phyloP scores from a whole-genome alignment of 2,113 vertebrate species.

The Andinoacara biseriatus region DNA sequence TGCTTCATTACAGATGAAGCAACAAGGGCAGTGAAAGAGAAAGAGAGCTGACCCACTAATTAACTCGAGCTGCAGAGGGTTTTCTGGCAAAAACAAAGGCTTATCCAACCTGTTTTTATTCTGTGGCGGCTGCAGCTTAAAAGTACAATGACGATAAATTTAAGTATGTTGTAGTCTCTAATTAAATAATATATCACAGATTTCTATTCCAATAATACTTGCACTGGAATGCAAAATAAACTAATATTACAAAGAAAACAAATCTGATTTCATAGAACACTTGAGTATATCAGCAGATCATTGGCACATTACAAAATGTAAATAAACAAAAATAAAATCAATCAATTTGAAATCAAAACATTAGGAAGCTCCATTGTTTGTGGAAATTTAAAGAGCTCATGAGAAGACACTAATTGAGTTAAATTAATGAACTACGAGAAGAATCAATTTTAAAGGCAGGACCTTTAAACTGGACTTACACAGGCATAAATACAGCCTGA shows the following conservation, averaged over 20 bases:
- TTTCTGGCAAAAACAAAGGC: constrained; percentile 8
- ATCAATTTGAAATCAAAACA: not conserved
- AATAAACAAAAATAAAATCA: not conserved
- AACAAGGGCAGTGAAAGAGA: constrained; percentile 12
- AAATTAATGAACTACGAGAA: not conserved
- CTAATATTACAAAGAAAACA: not conserved
- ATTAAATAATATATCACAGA: not conserved
- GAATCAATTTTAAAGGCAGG: not conserved
- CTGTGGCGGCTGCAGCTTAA: not conserved
- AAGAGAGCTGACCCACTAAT: constrained; percentile 22
- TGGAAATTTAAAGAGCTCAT: not conserved
- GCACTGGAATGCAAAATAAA: not conserved
- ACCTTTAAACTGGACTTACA: not conserved
- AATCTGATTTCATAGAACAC: not conserved
- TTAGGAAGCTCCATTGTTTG: not conserved
- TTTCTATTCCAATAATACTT: not conserved
- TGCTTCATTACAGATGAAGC: not conserved
- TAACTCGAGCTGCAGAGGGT: constrained; percentile 19
- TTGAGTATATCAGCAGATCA: not conserved
- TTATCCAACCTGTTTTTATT: not conserved
- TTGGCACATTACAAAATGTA: not conserved
- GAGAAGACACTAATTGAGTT: not conserved
- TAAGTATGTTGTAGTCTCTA: not conserved
- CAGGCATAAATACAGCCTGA: not conserved
- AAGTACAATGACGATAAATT: not conserved